Conservation (phyloP, 2,888 invertebrate genomes). For the Ctena decussata region DNA sequence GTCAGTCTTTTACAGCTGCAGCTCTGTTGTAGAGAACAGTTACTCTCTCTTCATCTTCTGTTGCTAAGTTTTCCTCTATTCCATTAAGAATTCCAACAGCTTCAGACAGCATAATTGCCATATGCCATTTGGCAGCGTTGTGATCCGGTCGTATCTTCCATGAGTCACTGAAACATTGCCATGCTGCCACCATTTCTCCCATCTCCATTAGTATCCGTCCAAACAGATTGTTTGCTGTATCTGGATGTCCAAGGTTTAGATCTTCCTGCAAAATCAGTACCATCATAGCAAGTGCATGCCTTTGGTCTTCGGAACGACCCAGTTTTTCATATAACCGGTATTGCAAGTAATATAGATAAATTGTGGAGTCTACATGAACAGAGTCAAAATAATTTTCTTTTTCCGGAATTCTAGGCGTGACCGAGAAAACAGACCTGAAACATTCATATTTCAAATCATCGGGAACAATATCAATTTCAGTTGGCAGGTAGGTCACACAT, state of each 20-base stretch:
- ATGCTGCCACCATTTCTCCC: constrained; percentile 18
- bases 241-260: not conserved
- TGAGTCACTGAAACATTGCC: constrained; percentile 26
- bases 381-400: not conserved
- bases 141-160: constrained; percentile 36
- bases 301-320: not conserved
- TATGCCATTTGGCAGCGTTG: constrained; percentile 47
- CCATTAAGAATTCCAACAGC: not conserved
- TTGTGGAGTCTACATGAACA: not conserved
- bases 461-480: not conserved
- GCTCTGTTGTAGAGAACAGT: too few relatives aligned
- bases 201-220: constrained; percentile 16
- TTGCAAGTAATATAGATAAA: not conserved
- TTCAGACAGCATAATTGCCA: constrained; percentile 36
- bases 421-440: not conserved
- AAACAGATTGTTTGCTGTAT: not conserved
- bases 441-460: not conserved
- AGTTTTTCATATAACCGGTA: not conserved
- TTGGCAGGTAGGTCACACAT: not conserved
- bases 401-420: not conserved
- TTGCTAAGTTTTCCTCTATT: too few relatives aligned
- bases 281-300: not conserved
- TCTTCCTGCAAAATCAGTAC: not conserved
- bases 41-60: too few relatives aligned
- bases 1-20: too few relatives aligned